These are phyloP conservation scores for Ceratina japonica DNA, from an alignment of 1,140 invertebrate genomes.

Conservation along the genomic window DNA sequence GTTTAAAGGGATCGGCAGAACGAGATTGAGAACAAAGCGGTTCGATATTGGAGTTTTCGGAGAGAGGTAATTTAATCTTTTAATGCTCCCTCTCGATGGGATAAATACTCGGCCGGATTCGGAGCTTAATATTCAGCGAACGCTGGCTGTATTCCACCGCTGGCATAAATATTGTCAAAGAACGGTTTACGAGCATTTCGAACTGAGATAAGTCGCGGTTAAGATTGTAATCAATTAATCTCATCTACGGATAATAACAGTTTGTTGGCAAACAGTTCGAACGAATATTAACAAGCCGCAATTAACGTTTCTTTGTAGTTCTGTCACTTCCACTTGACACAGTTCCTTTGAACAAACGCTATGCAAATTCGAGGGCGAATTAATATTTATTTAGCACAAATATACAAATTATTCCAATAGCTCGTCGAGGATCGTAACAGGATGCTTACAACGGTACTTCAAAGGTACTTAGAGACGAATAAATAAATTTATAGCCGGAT, in stretches of 20 bases:
- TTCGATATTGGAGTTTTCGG: neutral
- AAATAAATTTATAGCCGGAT: too few relatives aligned
- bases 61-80: slow-evolving; percentile 5
- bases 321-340: neutral
- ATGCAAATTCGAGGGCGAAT: neutral
- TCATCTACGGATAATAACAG: neutral
- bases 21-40: neutral
- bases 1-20: neutral
- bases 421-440: too few relatives aligned
- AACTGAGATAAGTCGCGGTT: too few relatives aligned
- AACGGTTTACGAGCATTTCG: neutral
- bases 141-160: neutral
- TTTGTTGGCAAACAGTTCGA: neutral
- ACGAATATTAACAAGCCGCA: neutral
- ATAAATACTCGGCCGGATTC: neutral
- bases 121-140: neutral
- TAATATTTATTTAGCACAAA: too few relatives aligned
- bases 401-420: too few relatives aligned
- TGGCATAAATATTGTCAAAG: neutral
- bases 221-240: too few relatives aligned
- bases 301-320: neutral
- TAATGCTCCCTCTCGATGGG: neutral
- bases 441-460: too few relatives aligned
- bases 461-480: too few relatives aligned
- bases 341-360: neutral